phyloP scores from a whole-genome alignment of 2,113 vertebrate genomes.

The Ciconia maguari region DNA sequence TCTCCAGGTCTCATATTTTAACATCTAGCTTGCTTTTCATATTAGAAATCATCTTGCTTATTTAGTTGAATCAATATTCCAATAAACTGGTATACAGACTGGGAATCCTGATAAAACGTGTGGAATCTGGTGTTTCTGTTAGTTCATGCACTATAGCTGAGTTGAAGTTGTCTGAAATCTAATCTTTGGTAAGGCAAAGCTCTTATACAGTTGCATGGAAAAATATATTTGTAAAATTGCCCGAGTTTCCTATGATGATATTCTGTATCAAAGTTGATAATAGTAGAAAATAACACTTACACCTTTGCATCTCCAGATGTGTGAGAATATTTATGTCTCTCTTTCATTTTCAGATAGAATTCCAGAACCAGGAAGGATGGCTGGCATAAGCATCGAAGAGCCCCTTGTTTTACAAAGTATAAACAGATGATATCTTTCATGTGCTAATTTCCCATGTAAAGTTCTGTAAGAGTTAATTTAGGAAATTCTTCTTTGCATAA shows the following conservation, averaged over 20 bases:
- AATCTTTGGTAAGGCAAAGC: neutral
- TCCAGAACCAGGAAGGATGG: constrained; percentile 9
- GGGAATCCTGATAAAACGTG: neutral
- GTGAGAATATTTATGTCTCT: neutral
- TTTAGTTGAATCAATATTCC: neutral
- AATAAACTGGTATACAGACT: neutral
- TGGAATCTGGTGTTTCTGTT: neutral
- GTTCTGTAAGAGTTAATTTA: neutral
- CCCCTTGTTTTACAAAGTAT: neutral
- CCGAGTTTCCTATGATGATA: neutral
- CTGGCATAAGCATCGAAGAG: neutral
- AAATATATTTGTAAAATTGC: neutral
- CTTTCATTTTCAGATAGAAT: constrained; percentile 58
- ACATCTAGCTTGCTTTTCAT: neutral
- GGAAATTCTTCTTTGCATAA: neutral
- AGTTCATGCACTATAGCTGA: neutral
- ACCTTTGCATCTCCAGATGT: neutral
- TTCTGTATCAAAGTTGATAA: neutral
- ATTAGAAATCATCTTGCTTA: neutral
- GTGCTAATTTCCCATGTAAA: neutral
- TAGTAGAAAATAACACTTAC: neutral
- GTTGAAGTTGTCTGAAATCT: neutral
- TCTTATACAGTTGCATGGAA: neutral
- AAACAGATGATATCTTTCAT: constrained; percentile 47
- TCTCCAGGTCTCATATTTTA: neutral